Conservation (phyloP, 1,140 invertebrate species). For the Aphaenogaster rudis region DNA sequence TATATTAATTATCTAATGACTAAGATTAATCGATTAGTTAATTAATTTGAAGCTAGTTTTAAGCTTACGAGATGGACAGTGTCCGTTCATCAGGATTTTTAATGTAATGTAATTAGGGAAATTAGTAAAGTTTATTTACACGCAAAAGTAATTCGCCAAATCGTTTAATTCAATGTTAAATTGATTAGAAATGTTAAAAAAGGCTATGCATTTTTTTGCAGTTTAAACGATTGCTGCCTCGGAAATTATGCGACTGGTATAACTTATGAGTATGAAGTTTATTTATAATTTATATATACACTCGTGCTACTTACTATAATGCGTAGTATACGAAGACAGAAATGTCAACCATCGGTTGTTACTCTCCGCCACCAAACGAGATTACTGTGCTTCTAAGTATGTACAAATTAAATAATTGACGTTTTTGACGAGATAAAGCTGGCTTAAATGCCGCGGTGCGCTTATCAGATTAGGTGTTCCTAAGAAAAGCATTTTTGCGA, state of each 20-base stretch:
- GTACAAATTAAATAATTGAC: constrained; percentile 34
- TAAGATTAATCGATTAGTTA: too few relatives aligned
- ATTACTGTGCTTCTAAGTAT: constrained; percentile 31
- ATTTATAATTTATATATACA: constrained; percentile 39
- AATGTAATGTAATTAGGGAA: neutral
- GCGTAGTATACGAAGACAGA: neutral
- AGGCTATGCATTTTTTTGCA: neutral
- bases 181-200: neutral
- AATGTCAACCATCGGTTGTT: constrained; percentile 46
- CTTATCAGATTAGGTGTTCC: neutral
- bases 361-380: constrained; percentile 64
- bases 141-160: neutral
- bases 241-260: constrained; percentile 10
- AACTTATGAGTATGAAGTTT: constrained; percentile 1
- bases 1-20: neutral
- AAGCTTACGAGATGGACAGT: neutral
- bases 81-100: neutral
- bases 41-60: neutral
- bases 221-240: neutral
- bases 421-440: neutral
- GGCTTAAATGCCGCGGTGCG: neutral
- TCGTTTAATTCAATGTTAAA: neutral
- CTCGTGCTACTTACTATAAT: constrained; percentile 50
- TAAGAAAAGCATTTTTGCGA: constrained; percentile 10
- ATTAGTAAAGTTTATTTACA: neutral